Evolutionary conservation across 2,888 invertebrate species (phyloP).

Genomic region (Chrysodeixis includens): DNA sequence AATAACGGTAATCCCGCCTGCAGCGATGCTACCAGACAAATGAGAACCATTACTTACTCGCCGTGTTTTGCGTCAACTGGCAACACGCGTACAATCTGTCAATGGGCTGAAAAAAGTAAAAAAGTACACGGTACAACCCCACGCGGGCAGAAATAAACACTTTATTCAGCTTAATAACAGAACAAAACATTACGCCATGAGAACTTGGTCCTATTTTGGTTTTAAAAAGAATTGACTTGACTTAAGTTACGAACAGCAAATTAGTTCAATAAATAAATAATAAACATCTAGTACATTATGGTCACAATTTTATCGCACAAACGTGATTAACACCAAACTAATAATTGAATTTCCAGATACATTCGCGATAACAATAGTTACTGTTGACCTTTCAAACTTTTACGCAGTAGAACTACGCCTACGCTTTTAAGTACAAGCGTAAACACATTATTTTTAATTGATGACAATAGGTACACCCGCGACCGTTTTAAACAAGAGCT

Average conservation of each 20-base stretch:
- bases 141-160: not conserved
- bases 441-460: conserved; percentile 2
- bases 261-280: not conserved
- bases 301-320: not conserved
- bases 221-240: too few species aligned
- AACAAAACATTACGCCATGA: not conserved
- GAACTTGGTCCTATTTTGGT: not conserved
- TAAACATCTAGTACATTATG: not conserved
- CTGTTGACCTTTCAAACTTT: conserved; percentile 1
- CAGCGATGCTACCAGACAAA: conserved; percentile 64
- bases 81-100: conserved; percentile 30
- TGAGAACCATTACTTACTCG: conserved; percentile 71
- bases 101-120: conserved; percentile 30
- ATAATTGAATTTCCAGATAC: not conserved
- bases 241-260: not conserved
- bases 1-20: conserved; percentile 67
- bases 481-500: conserved; percentile 52
- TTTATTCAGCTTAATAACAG: not conserved
- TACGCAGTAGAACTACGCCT: not conserved
- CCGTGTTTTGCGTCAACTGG: conserved; percentile 60
- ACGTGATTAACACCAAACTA: not conserved
- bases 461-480: conserved; percentile 12
- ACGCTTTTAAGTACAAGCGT: not conserved
- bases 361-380: not conserved
- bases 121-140: not conserved